Percentiles rank a stretch among this genome's conserved stretches.
Conservation (phyloP, 2,797 vertebrate genomes). For the Galagoides demidoff region DNA sequence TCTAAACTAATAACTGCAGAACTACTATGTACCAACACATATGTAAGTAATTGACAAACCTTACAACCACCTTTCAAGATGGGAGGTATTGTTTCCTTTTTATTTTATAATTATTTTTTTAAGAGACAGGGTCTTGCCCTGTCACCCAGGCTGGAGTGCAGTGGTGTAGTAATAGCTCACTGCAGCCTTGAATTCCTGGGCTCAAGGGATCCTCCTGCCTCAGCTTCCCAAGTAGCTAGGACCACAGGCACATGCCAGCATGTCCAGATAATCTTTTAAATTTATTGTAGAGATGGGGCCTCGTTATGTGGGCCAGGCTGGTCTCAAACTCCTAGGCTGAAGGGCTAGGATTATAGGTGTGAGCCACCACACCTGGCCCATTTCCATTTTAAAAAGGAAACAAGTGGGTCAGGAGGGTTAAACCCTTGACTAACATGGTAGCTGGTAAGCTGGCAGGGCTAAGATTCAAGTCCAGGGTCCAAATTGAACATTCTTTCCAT, state of each 20-base stretch:
- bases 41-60: neutral
- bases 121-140: too few species aligned
- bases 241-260: neutral
- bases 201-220: neutral
- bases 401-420: neutral
- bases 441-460: neutral
- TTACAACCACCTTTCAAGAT: neutral
- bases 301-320: neutral
- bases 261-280: neutral
- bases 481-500: slow-evolving; percentile 20
- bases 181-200: neutral
- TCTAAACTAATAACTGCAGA: neutral
- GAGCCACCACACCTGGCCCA: neutral
- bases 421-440: neutral
- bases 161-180: neutral
- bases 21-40: neutral
- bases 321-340: neutral
- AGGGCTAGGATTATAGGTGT: neutral
- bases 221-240: neutral
- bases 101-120: neutral
- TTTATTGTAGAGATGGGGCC: neutral
- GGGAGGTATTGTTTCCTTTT: neutral
- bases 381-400: neutral
- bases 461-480: neutral
- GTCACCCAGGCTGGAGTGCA: neutral